Evolutionary conservation across 2,888 invertebrate genomes (phyloP).

Genomic region (Strigamia maritima): DNA sequence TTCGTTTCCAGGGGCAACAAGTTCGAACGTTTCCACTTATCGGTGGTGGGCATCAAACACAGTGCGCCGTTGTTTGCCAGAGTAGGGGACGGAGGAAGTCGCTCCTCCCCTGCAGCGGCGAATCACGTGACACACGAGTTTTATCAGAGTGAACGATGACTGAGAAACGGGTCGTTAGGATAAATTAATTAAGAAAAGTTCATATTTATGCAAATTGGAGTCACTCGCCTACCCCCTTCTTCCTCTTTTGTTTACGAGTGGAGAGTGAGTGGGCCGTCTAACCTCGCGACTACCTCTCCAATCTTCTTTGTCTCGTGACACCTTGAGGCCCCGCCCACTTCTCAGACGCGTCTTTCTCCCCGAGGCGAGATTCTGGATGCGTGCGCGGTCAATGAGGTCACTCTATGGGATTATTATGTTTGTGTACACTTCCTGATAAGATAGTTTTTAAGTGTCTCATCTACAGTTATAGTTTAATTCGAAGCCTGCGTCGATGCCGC

Average conservation of each 20-base stretch:
- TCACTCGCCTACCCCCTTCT: constrained; percentile 8
- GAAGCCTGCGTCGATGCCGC: constrained; percentile 2
- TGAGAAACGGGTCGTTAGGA: constrained; percentile 36
- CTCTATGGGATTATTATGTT: constrained; percentile 34
- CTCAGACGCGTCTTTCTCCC: constrained; percentile 30
- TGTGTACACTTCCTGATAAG: constrained; percentile 34
- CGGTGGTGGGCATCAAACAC: constrained; percentile 27
- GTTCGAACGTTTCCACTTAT: constrained; percentile 25
- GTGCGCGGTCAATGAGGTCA: constrained; percentile 34
- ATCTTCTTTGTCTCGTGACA: constrained; percentile 34
- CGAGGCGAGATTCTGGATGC: constrained; percentile 31
- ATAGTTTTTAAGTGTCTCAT: constrained; percentile 34
- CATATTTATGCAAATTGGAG: constrained; percentile 37
- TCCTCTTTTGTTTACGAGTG: constrained; percentile 27
- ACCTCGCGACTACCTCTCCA: constrained; percentile 32
- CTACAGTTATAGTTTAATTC: constrained; percentile 32
- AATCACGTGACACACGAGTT: constrained; percentile 33
- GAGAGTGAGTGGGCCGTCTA: constrained; percentile 32
- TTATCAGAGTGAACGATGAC: constrained; percentile 35
- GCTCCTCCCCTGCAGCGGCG: constrained; percentile 22
- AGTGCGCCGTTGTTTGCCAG: constrained; percentile 26
- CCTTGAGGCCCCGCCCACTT: constrained; percentile 32
- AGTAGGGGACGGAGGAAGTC: constrained; percentile 16
- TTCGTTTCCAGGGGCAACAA: constrained; percentile 33
- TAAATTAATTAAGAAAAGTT: constrained; percentile 37